phyloP scores from a whole-genome alignment of 2,113 vertebrate genomes.

The Rhinichthys klamathensis region DNA sequence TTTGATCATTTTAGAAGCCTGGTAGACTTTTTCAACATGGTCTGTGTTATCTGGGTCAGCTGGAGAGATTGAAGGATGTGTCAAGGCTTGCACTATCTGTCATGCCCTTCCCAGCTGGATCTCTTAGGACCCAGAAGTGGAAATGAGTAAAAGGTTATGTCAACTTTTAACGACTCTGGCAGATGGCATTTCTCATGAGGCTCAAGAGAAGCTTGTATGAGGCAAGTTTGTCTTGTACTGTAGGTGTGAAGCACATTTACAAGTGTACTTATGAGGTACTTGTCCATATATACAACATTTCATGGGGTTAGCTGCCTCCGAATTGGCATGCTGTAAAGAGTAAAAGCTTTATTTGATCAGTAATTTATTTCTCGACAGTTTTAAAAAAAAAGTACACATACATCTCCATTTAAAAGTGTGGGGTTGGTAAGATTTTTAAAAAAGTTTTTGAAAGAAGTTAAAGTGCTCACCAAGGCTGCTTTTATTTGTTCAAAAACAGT shows the following conservation, averaged over 20 bases:
- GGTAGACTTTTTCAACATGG: not conserved
- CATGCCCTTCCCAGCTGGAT: constrained; percentile 10
- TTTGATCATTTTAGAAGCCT: not conserved
- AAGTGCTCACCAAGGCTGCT: too few species aligned
- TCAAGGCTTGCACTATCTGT: constrained; percentile 8
- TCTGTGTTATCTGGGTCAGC: constrained; percentile 34
- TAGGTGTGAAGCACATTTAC: not conserved
- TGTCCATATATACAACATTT: not conserved
- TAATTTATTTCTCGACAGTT: too few species aligned
- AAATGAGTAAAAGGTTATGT: constrained; percentile 33
- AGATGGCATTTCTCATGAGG: constrained; percentile 22
- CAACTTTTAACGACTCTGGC: constrained; percentile 37
- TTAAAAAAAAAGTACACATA: too few species aligned
- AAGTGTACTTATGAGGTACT: constrained; percentile 8
- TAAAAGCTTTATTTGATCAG: too few species aligned
- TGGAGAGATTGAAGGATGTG: constrained; percentile 26
- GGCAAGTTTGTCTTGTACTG: not conserved
- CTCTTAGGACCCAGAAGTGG: constrained; percentile 10
- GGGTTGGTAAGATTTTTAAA: too few species aligned
- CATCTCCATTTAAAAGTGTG: too few species aligned
- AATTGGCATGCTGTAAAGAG: not conserved
- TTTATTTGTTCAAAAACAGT: too few species aligned
- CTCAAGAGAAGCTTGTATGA: not conserved
- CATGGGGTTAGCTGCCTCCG: not conserved
- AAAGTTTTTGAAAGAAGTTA: too few species aligned